These are phyloP conservation scores for Pachyuromys duprasi DNA, from an alignment of 2,797 vertebrate genomes.

Conservation along the genomic window DNA sequence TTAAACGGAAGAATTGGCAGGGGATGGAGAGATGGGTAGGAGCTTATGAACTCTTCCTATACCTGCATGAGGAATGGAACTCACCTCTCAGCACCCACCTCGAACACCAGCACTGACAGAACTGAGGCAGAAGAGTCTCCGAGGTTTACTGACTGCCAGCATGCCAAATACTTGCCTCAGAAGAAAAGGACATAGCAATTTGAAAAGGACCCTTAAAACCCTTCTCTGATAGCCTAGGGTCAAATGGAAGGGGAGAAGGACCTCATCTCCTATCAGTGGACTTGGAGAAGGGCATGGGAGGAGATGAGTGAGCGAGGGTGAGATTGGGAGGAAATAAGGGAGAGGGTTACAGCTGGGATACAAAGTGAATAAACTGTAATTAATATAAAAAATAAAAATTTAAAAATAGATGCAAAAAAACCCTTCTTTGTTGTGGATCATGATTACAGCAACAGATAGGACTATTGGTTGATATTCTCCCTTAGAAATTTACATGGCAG, in stretches of 20 bases:
- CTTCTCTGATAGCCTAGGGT: background rate
- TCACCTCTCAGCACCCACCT: background rate
- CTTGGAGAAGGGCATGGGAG: too few relatives aligned
- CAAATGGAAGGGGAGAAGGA: too few relatives aligned
- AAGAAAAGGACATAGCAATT: background rate
- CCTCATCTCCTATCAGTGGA: too few relatives aligned
- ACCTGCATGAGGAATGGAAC: rapidly evolving
- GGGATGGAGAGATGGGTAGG: background rate
- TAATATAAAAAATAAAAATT: too few relatives aligned
- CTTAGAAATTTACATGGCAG: background rate
- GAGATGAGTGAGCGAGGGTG: too few relatives aligned
- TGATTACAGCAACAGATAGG: background rate
- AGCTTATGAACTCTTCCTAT: background rate
- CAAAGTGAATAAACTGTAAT: too few relatives aligned
- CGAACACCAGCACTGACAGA: too few relatives aligned
- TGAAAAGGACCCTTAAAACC: background rate
- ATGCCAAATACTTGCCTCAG: background rate
- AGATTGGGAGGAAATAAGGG: too few relatives aligned
- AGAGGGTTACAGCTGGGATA: too few relatives aligned
- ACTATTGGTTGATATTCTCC: background rate
- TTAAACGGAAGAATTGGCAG: background rate
- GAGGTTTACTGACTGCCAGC: background rate
- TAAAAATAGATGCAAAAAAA: background rate
- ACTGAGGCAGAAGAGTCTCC: rapidly evolving
- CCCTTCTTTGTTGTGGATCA: background rate